A percentile compares a stretch with the other conserved stretches of the same genome.
Conservation (phyloP, 1,140 invertebrate genomes). For the Wasmannia auropunctata region DNA sequence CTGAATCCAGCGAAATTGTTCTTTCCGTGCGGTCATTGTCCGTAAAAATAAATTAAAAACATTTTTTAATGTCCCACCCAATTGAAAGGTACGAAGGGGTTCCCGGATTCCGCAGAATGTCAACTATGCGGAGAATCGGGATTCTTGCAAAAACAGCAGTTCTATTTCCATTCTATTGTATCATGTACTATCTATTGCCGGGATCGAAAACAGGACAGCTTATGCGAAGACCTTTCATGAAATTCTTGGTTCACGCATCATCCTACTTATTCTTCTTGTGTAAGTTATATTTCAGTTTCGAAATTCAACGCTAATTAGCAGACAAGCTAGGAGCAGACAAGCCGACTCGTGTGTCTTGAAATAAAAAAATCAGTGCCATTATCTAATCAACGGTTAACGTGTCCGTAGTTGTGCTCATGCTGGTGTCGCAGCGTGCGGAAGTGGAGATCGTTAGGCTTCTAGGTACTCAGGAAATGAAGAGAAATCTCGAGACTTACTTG, state of each 20-base stretch:
- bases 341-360: no score
- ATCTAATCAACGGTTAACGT: conserved; percentile 16
- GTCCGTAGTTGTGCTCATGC: conserved; percentile 91
- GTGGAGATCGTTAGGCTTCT: conserved; percentile 90
- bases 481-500: conserved; percentile 87
- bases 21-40: not conserved
- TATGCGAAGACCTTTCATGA: conserved; percentile 96
- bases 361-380: not conserved
- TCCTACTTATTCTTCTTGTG: conserved; percentile 96
- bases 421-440: conserved; percentile 94
- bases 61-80: conserved; percentile 11
- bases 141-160: conserved; percentile 91
- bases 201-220: conserved; percentile 91
- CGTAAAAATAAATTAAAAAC: not conserved
- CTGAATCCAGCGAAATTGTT: no score
- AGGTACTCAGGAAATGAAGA: conserved; percentile 88
- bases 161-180: conserved; percentile 94
- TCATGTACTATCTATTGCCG: conserved; percentile 92
- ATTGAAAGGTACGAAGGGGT: conserved; percentile 91
- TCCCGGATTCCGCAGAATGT: conserved; percentile 94
- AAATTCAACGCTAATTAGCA: not conserved
- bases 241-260: conserved; percentile 96
- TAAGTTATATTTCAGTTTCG: conserved; percentile 84
- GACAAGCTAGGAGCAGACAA: not conserved
- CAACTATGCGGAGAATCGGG: conserved; percentile 88